Evolutionary conservation across 2,113 vertebrate genomes (phyloP).

Genomic region (Urocolius indicus): DNA sequence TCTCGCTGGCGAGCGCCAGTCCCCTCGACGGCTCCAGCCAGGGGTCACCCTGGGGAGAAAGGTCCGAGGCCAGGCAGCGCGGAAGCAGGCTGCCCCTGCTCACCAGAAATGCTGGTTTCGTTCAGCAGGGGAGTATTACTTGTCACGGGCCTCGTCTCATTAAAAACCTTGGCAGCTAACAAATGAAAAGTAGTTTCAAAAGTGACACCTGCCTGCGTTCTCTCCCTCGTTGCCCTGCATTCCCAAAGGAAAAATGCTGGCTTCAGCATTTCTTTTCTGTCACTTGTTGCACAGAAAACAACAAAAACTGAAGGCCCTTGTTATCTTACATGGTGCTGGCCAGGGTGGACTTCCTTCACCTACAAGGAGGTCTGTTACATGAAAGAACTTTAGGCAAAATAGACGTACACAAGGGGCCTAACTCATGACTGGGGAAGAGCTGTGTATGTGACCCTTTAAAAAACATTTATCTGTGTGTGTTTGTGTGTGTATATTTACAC

Average conservation of each 20-base stretch:
- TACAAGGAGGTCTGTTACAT: neutral
- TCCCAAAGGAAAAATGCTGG: neutral
- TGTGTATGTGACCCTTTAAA: neutral
- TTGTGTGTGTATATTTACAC: no score
- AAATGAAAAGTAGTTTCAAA: neutral
- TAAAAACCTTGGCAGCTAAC: neutral
- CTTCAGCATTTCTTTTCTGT: neutral
- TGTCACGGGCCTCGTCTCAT: neutral
- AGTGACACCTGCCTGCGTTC: neutral
- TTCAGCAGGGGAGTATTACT: fast-evolving
- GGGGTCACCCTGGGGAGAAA: no score
- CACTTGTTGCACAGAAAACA: neutral
- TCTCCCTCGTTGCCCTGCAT: neutral
- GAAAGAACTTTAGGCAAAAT: neutral
- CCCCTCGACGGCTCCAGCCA: no score
- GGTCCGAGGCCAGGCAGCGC: neutral
- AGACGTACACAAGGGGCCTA: neutral
- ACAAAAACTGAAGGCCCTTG: neutral
- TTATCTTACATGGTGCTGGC: neutral
- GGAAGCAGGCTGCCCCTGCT: fast-evolving
- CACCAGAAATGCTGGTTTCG: fast-evolving
- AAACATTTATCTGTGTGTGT: neutral
- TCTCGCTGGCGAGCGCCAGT: neutral
- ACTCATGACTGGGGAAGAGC: neutral
- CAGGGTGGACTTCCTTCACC: neutral